Base-by-base conservation (phyloP, 53 echinoderm and acorn worm genomes). In the Apostichopus leukothele region DNA sequence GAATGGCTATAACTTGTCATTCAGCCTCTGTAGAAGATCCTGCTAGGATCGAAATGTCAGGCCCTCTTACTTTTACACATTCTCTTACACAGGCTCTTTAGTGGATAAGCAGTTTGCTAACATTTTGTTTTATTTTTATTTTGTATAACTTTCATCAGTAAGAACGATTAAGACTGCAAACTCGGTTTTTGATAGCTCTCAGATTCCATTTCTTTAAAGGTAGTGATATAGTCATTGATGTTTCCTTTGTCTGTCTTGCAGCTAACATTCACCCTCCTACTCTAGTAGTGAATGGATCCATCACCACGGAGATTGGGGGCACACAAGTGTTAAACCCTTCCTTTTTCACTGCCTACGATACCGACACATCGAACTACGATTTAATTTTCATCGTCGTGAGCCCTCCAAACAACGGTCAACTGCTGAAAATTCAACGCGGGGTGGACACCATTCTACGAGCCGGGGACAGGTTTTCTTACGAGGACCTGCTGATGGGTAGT, bases 311-410 rank as follows among this genome's bases (percentile, higher is more conserved):
- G 7, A 99, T 99, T 5, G 96, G 99, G 2, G 96, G 96, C 55
- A 96, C 94, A 7, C 93, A 91, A 54, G 86, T 96, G 25, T 86
- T 99, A 16, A 94, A 96, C 51, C 93, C 96, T 3, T 92, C 92
- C 0, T 99, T 99, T 92, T 91, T 99, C 90, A 99, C 96, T 7
- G 99, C 99, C 18, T 94, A 91, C 66, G 99, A 96, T 79, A 91
- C 96, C 0, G 99, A 99, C 91, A 99, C 99, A 1, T 92, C 88
- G 52, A 90, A 87, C 67, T 57, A 74, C 9, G 90, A 96, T 74
- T 91, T 96, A 54, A 59, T 89, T 52, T 94, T 99, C 63, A 75
- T 94, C 76, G 80, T 99, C 53, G 86, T 99, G 77, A 94, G 91
- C 88, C 93, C 99, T 5, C 99, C 99, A 51, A 92, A 93, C 71